Percentiles rank a stretch among this genome's conserved stretches.
Evolutionary conservation across 2,888 invertebrate genomes (phyloP).

Genomic region (Andrena haemorrhoa): DNA sequence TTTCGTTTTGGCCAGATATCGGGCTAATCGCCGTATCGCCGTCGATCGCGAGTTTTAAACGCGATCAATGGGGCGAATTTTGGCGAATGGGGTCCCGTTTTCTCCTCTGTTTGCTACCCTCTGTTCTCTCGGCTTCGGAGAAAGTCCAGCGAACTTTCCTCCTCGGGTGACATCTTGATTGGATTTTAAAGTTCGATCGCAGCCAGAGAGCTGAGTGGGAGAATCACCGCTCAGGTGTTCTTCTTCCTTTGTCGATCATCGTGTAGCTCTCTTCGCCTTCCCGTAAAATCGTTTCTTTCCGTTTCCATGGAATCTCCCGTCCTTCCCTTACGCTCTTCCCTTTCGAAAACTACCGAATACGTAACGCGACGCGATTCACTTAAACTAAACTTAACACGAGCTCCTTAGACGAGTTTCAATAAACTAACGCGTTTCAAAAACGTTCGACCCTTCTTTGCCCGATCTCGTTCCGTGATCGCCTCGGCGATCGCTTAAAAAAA

Average conservation of each 20-base stretch:
- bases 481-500: conserved; percentile 82
- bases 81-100: neutral
- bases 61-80: neutral
- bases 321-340: no score
- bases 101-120: neutral
- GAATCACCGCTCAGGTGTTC: conserved; percentile 29
- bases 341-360: conserved; percentile 45
- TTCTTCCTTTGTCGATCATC: neutral
- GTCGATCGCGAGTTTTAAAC: neutral
- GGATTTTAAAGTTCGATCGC: conserved; percentile 16
- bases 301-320: conserved; percentile 2
- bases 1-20: neutral
- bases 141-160: neutral
- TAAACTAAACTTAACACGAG: conserved; percentile 70
- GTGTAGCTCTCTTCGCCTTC: neutral
- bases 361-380: conserved; percentile 50
- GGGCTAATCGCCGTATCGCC: neutral
- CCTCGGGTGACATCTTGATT: conserved; percentile 1
- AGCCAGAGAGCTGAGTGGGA: conserved; percentile 54
- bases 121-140: neutral
- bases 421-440: conserved; percentile 60
- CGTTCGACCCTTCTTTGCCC: conserved; percentile 66
- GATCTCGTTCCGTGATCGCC: conserved; percentile 64
- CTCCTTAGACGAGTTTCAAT: conserved; percentile 62
- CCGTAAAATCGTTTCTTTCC: neutral